phyloP scores from a whole-genome alignment of 2,888 invertebrate genomes.

The Hyalella azteca region DNA sequence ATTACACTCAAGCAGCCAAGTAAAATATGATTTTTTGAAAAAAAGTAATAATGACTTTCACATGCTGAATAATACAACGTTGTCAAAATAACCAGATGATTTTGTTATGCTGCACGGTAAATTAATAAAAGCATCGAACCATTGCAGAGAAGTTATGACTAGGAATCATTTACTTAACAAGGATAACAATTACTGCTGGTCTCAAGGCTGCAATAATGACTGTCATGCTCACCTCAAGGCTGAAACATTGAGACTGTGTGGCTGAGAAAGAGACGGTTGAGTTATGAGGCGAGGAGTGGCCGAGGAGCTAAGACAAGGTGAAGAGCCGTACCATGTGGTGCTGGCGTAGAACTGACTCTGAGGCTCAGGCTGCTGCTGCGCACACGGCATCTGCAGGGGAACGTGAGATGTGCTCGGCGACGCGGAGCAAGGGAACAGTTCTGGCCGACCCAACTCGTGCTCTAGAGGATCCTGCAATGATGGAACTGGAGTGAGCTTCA shows the following conservation, averaged over 20 bases:
- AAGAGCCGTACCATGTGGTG: constrained; percentile 20
- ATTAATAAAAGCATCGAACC: no score
- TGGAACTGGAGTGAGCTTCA: no score
- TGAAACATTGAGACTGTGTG: background rate
- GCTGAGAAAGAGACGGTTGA: background rate
- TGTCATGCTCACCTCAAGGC: background rate
- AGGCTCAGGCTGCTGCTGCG: background rate
- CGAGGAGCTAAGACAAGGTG: constrained; percentile 2
- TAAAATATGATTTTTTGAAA: no score
- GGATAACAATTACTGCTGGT: no score
- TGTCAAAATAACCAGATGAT: no score
- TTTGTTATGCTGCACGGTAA: no score
- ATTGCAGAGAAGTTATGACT: no score
- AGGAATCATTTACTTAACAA: no score
- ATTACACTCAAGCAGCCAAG: no score
- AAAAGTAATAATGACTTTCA: no score
- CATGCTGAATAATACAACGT: no score
- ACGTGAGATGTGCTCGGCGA: background rate
- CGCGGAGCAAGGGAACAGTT: constrained; percentile 9
- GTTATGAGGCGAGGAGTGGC: background rate
- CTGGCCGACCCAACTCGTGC: constrained; percentile 25
- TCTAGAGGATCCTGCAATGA: constrained; percentile 31
- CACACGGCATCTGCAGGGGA: background rate
- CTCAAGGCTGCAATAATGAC: no score
- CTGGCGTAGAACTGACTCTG: constrained; percentile 18